Percentiles rank a stretch among this genome's conserved stretches.
Evolutionary conservation across 1,140 invertebrate genomes (phyloP).

Genomic region (Adelges cooleyi): DNA sequence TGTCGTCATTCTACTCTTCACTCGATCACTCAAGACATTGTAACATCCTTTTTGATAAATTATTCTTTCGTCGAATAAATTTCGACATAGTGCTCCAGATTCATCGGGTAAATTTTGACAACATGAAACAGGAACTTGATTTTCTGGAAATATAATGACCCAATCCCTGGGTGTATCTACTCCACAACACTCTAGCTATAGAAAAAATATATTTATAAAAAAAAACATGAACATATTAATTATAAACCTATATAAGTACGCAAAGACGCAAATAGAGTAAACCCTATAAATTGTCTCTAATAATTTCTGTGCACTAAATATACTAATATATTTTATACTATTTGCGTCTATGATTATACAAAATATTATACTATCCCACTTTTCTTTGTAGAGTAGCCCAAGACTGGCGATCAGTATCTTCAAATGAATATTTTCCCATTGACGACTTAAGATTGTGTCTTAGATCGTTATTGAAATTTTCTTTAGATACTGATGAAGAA

Average conservation of each 20-base stretch:
- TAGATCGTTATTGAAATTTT: constrained; percentile 12
- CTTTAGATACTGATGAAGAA: neutral
- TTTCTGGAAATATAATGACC: constrained; percentile 19
- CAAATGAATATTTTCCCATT: constrained; percentile 16
- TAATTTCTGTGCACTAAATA: too few relatives aligned
- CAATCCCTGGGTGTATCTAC: constrained; percentile 26
- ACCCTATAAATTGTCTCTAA: too few relatives aligned
- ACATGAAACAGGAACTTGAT: constrained; percentile 28
- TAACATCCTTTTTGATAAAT: constrained; percentile 29
- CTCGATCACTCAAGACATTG: constrained; percentile 5
- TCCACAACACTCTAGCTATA: constrained; percentile 27
- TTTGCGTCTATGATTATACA: too few relatives aligned
- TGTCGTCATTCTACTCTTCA: neutral
- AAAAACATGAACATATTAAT: too few relatives aligned
- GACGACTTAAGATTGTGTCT: constrained; percentile 6
- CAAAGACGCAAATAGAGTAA: too few relatives aligned
- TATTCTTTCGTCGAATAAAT: constrained; percentile 18
- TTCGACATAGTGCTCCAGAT: constrained; percentile 21
- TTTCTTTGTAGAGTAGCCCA: constrained; percentile 23
- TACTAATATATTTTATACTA: too few relatives aligned
- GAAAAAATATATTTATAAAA: neutral
- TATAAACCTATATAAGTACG: too few relatives aligned
- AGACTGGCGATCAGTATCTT: constrained; percentile 4
- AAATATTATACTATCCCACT: neutral
- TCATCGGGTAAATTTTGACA: constrained; percentile 21